These are phyloP conservation scores for Bombyx mandarina DNA, from an alignment of 1,140 invertebrate genomes.

Conservation along the genomic window DNA sequence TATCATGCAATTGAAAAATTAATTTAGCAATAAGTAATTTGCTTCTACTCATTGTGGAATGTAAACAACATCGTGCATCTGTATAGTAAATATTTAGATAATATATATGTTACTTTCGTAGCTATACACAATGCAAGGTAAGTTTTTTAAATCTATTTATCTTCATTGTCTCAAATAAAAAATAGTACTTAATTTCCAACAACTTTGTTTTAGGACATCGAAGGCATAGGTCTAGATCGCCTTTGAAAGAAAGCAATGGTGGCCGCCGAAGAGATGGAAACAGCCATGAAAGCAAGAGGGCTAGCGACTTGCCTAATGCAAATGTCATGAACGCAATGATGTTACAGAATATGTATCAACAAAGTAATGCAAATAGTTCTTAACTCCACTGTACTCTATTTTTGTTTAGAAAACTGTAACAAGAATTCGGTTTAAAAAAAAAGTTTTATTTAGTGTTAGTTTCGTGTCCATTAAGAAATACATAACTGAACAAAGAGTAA, in stretches of 20 bases:
- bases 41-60: no score
- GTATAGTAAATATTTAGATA: no score
- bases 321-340: slow-evolving; percentile 56
- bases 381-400: no score
- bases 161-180: background rate
- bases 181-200: slow-evolving; percentile 1
- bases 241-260: slow-evolving; percentile 27
- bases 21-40: no score
- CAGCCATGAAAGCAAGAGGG: slow-evolving; percentile 27
- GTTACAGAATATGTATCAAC: slow-evolving; percentile 50
- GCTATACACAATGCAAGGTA: background rate
- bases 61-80: no score
- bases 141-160: background rate
- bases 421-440: no score
- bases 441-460: no score
- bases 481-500: no score
- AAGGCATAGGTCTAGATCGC: slow-evolving; percentile 50
- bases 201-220: slow-evolving; percentile 27
- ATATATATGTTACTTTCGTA: background rate
- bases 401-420: no score
- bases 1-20: no score
- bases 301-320: slow-evolving; percentile 5
- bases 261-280: slow-evolving; percentile 33
- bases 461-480: no score
- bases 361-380: slow-evolving; percentile 26